Base-by-base conservation (phyloP, 1,140 invertebrate species). In the Lepidurus arcticus region DNA sequence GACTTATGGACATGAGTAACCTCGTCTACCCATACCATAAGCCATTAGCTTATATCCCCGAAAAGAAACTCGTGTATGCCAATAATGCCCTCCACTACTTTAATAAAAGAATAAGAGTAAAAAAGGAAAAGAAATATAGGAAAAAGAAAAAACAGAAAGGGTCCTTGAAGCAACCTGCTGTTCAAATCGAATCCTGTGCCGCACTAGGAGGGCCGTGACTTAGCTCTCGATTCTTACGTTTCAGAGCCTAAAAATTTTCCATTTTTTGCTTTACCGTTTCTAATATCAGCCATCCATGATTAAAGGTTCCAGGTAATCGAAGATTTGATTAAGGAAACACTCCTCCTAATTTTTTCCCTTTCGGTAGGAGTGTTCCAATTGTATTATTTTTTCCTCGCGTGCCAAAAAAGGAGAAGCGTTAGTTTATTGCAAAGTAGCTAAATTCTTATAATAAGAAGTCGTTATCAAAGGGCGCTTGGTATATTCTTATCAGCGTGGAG, bases 91-190 rank as follows among this genome's bases (percentile, higher is more conserved):
- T 21, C 53, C n/a, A 65, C 6, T 7, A n/a, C 53, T 65, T 65
- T 7, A 13, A 21, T 21, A 21, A 16, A 16, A 65, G 24, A 65
- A n/a, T 21, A n/a, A n/a, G 53, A 65, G 21, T 7, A 65, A 65
- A n/a, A 21, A 65, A 65, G 13, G 13, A 65, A 21, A 9, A 16
- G n/a, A 13, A 65, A 16, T n/a, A 13, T 21, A 65, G 16, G 6
- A 65, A 21, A 65, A 13, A 65, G 53, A 65, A 13, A 65, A 65
- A 13, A 65, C 13, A 65, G 21, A 65, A 65, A 65, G 53, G 53
- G 53, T 65, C 53, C 53, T 65, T 65, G 53, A 65, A 65, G 53
- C 53, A 65, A 65, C 53, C 53, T 65, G 53, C 53, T 65, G 53
- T 65, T 65, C 53, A 16, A 65, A 65, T 65, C 53, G 21, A 65